Evolutionary conservation across 2,888 invertebrate species (phyloP), one percentile per base, ranked within the genome.

Genomic region (Ceriagrion tenellum): DNA sequence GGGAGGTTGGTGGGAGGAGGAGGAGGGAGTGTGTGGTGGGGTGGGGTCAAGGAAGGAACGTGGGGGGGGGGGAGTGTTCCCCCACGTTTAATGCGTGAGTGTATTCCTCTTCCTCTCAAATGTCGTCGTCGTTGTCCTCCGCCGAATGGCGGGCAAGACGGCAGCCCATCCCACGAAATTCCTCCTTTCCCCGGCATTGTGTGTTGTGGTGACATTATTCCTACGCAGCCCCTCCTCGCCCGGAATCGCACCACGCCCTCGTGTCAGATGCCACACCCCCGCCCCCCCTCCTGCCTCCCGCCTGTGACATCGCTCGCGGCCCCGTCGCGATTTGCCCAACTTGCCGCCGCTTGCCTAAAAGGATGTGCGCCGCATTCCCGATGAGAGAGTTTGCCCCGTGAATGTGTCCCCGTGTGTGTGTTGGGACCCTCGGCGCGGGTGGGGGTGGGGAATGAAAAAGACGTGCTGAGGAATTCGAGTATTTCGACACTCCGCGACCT

Each of bases 211-310:
- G 30, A 81, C 81, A 35, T 26, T 35, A 35, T 2, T 69, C 69
- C 69, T 35, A 35, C 30, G 30, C 81, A 81, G 10, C 35, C 81
- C 81, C 35, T 23, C 69, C n/a, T n/a, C 35, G 81, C 81, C 69
- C 59, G 18, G 20, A 59, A 59, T 59, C 59, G 59, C 59, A 69
- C 69, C 69, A 69, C 69, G 69, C 69, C 69, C 69, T 81, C 35
- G 81, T 81, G 81, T 35, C 81, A 81, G 81, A 81, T 81, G 81
- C 81, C 81, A 81, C 81, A 18, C 81, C 81, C 81, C 81, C 81
- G n/a, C 10, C 69, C 0, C 69, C 47, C 69, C 35, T 16, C 81
- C 1, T 16, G 8, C 81, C 35, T 0, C 35, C 35, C 35, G 81
- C 81, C 81, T 16, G 30, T 18, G 35, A 30, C 81, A 81, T 81